phyloP scores from a whole-genome alignment of 2,888 invertebrate species.

The Onchidella celtica region DNA sequence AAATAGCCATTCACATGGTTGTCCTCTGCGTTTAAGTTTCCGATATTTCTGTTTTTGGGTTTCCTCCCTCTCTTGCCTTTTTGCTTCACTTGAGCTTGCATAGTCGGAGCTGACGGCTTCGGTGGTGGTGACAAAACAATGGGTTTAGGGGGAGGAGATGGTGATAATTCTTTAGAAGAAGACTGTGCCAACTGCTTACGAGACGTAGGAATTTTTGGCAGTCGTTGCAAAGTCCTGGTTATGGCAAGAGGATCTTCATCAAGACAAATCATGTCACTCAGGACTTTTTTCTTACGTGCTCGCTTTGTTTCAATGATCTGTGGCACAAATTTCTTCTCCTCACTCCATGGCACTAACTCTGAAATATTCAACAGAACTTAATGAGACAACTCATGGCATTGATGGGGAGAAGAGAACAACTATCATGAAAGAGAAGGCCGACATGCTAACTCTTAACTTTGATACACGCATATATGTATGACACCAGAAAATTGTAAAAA shows the following conservation, averaged over 20 bases:
- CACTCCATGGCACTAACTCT: slow-evolving; percentile 48
- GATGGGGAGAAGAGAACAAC: too few species aligned
- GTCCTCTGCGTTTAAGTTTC: neutral
- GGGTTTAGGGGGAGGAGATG: neutral
- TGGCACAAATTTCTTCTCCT: slow-evolving; percentile 50
- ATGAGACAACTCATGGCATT: too few species aligned
- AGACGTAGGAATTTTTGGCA: slow-evolving; percentile 31
- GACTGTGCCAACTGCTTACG: slow-evolving; percentile 33
- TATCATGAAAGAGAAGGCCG: too few species aligned
- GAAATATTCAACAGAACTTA: slow-evolving; percentile 28
- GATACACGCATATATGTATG: too few species aligned
- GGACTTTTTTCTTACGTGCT: slow-evolving; percentile 51
- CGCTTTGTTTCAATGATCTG: slow-evolving; percentile 51
- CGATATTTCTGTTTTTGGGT: neutral
- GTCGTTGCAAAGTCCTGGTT: slow-evolving; percentile 30
- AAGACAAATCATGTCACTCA: slow-evolving; percentile 51
- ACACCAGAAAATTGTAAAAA: too few species aligned
- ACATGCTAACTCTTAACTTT: too few species aligned
- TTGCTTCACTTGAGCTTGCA: neutral
- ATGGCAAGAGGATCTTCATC: slow-evolving; percentile 48
- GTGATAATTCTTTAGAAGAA: neutral
- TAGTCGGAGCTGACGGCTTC: neutral
- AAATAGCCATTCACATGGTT: neutral
- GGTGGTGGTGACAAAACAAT: neutral
- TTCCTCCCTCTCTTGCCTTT: neutral